Percentiles rank a stretch among this genome's conserved stretches.
Evolutionary conservation across 2,888 invertebrate genomes (phyloP).

Genomic region (Tipula helvola): DNA sequence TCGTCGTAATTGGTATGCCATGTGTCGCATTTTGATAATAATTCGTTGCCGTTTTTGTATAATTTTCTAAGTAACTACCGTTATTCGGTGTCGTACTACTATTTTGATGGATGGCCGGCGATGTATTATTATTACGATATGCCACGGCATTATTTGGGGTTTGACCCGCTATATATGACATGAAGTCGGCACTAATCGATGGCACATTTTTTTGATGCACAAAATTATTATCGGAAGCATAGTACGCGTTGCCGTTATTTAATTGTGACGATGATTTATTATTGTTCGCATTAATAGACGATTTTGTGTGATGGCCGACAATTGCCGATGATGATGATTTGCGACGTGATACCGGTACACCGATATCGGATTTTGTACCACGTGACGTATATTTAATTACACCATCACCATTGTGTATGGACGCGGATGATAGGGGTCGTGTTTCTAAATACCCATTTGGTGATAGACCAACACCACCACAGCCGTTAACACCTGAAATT

Average conservation of each 20-base stretch:
- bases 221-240: not conserved
- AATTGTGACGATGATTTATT: not conserved
- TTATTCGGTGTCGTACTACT: not conserved
- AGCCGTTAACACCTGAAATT: conserved; percentile 12
- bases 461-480: conserved; percentile 16
- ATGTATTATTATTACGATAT: not conserved
- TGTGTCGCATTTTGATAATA: not conserved
- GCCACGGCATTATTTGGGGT: not conserved
- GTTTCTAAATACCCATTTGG: conserved; percentile 17
- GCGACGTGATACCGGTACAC: conserved; percentile 27
- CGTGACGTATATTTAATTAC: conserved; percentile 18
- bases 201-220: not conserved
- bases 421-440: conserved; percentile 23
- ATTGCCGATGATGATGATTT: conserved; percentile 17
- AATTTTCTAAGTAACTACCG: conserved; percentile 13
- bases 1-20: too few relatives aligned
- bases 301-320: not conserved
- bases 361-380: conserved; percentile 35
- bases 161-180: not conserved
- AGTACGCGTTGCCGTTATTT: not conserved
- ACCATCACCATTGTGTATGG: conserved; percentile 21
- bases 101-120: not conserved
- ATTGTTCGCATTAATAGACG: not conserved
- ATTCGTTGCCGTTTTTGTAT: conserved; percentile 15
- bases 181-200: not conserved